Evolutionary conservation across 2,113 vertebrate genomes (phyloP), one percentile per base, ranked within the genome.

Genomic region (Perognathus longimembris): DNA sequence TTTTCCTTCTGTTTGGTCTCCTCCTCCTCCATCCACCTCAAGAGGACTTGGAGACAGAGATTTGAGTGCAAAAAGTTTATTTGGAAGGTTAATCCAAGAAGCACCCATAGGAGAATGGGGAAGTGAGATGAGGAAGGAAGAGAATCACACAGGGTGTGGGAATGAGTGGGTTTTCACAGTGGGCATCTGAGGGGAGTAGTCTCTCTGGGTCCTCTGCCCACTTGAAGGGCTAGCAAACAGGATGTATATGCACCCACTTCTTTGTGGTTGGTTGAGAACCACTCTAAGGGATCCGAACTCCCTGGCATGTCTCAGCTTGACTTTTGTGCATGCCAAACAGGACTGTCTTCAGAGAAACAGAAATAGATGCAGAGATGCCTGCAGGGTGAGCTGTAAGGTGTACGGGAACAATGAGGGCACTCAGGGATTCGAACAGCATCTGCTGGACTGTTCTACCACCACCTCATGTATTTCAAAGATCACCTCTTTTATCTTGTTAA

Each of bases 21-120:
- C 54, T 9, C 18, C 36, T 83, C 75, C 14, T n/a, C 30, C 26
- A 36, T 28, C 32, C n/a, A 28, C 21, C 3, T 22, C 34, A 95
- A 64, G 24, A 59, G 36, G 21, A 78, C 36, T 81, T 21, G 67
- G 40, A 66, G n/a, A 38, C 61, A 88, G 78, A 20, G 57, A 81
- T 78, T 30, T 70, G 69, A 88, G 50, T 50, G 14, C 11, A 92
- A 36, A 24, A 32, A 63, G 40, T 88, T 88, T 89, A 81, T 73
- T 17, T 85, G 40, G 50, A 78, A 90, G 90, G 50, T 6, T 15
- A 34, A 90, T 93, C 75, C 85, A 93, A 82, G 74, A 81, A 95
- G 45, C 12, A 21, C 32, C 18, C 8, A 22, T 57, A 81, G 76
- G 42, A 81, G 40, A 59, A 57, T 70, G 36, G 50, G 74, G 74